Base-by-base conservation (phyloP, 2,113 vertebrate genomes). In the Lophius piscatorius region DNA sequence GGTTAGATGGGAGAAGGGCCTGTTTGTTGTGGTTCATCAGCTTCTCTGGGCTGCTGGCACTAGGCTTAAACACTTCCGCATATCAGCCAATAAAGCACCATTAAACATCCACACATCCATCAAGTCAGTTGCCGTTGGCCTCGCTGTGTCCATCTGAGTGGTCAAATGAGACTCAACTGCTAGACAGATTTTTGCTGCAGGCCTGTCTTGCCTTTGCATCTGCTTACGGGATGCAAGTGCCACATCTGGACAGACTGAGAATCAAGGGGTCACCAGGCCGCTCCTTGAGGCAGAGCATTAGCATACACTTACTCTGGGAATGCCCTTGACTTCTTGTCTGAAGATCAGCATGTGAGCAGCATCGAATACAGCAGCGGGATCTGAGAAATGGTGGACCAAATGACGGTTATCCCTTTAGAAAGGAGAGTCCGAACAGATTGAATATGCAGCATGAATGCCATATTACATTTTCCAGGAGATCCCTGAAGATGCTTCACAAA, bases 241-340 rank as follows among this genome's bases (percentile, higher is more conserved):
- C 81, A 66, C 82, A 79, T 84, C 70, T 82, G 81, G 68, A 54
- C 18, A 9, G 40, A 20, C 58, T 47, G 60, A 54, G 86, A 82
- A 81, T 38, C 2, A 29, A 12, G 58, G 64, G 61, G 64, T 67
- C 22, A 75, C 67, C 58, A 62, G 71, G 75, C 69, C 65, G 82
- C 85, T 86, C 68, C 83, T 81, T 34, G 59, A 88, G 82, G 82
- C 38, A 5, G 3, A 40, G 54, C 87, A 91, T 93, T 92, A 91
- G 78, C 87, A 87, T 91, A 85, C 46, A 78, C 78, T 90, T 90
- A 92, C 88, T 90, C 58, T 52, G 84, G 90, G 87, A 91, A 89
- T 91, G 92, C 89, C 92, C 90, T 95, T 94, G 90, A 92, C 82
- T 78, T n/a, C n/a, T n/a, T 26, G 76, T 79, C 71, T 76, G 78